Percentiles rank a stretch among this genome's conserved stretches.
These are phyloP conservation scores for Dendrolimus punctatus DNA, from an alignment of 1,140 invertebrate genomes.

Conservation along the genomic window DNA sequence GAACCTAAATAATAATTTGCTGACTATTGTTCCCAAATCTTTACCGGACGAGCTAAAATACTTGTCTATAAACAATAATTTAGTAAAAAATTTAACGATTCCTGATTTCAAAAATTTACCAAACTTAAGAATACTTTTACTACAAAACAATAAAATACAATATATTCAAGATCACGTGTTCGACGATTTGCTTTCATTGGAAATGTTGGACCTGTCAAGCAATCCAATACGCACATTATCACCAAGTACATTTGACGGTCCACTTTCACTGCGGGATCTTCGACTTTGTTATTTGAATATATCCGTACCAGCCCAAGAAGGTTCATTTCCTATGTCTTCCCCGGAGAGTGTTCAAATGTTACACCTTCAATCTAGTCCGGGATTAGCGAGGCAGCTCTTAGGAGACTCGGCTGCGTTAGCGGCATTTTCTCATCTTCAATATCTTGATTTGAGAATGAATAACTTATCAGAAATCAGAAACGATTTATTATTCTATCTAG, in stretches of 20 bases:
- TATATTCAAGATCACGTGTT: conserved; percentile 78
- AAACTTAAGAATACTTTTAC: conserved; percentile 79
- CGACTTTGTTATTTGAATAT: conserved; percentile 79
- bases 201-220: conserved; percentile 82
- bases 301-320: conserved; percentile 73
- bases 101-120: conserved; percentile 80
- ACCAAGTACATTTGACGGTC: conserved; percentile 78
- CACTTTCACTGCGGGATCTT: conserved; percentile 76
- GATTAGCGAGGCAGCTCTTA: conserved; percentile 78
- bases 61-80: conserved; percentile 70
- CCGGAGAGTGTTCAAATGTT: conserved; percentile 80
- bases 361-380: conserved; percentile 82
- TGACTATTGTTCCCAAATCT: conserved; percentile 76
- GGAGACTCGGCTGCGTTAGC: conserved; percentile 80
- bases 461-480: conserved; percentile 72
- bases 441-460: conserved; percentile 80
- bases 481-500: conserved; percentile 80
- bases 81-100: conserved; percentile 75
- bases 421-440: conserved; percentile 77
- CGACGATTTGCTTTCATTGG: conserved; percentile 76
- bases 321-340: conserved; percentile 79
- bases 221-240: conserved; percentile 81
- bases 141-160: conserved; percentile 79
- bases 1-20: conserved; percentile 84
- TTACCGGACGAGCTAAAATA: conserved; percentile 67